Conservation (phyloP, 2,888 invertebrate species). For the Drosophila ezoana region DNA sequence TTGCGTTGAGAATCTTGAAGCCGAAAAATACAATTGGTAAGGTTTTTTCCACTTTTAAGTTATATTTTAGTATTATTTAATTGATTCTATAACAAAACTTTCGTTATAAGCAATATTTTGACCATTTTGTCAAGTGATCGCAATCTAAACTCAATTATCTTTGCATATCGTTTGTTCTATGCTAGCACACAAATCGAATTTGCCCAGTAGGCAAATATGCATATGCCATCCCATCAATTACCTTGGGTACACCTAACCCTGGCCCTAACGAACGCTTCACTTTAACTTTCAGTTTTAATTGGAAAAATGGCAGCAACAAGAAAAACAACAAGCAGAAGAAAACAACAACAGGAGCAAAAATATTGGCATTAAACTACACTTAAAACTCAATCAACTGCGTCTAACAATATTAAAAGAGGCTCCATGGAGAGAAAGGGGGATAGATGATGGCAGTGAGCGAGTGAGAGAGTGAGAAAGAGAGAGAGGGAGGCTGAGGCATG, state of each 20-base stretch:
- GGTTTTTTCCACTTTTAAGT: not conserved
- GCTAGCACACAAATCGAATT: conserved; percentile 38
- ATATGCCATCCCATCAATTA: conserved; percentile 21
- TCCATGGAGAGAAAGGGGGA: not conserved
- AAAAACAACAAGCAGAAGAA: not conserved
- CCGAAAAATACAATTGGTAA: no score
- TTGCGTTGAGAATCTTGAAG: no score
- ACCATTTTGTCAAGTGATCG: conserved; percentile 2
- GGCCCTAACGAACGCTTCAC: conserved; percentile 12
- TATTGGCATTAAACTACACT: conserved; percentile 68
- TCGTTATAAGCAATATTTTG: not conserved
- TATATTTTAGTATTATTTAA: not conserved
- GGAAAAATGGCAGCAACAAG: conserved; percentile 30
- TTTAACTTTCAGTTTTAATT: conserved; percentile 63
- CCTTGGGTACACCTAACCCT: conserved; percentile 12
- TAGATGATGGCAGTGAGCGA: not conserved
- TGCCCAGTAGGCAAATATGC: conserved; percentile 17
- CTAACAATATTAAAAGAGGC: conserved; percentile 71
- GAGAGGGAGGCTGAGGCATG: not conserved
- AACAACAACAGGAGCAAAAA: conserved; percentile 38
- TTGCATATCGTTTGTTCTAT: conserved; percentile 4
- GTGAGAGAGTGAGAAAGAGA: not conserved
- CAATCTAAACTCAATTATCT: conserved; percentile 29
- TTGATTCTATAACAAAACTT: not conserved
- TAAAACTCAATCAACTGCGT: conserved; percentile 79